Conservation (phyloP, 1,140 invertebrate species). For the Dendroctonus valens region DNA sequence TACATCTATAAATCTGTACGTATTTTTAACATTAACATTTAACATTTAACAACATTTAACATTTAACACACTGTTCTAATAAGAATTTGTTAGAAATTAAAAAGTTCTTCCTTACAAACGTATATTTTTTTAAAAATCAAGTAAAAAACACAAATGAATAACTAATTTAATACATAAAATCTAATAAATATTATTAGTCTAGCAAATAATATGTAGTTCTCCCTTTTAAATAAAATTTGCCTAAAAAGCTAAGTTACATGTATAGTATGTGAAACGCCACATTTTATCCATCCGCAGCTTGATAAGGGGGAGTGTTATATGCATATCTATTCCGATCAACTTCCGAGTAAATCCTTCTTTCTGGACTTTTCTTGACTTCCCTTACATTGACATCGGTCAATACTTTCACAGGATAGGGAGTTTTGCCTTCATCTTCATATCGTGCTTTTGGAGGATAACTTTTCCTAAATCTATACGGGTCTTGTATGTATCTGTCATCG, state of each 20-base stretch:
- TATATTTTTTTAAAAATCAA: too few species aligned
- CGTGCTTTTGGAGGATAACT: slow-evolving; percentile 34
- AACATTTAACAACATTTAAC: too few species aligned
- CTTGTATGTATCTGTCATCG: slow-evolving; percentile 36
- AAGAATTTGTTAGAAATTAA: too few species aligned
- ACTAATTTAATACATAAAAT: too few species aligned
- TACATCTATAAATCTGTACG: too few species aligned
- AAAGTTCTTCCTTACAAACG: too few species aligned
- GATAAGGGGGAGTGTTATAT: slow-evolving; percentile 29
- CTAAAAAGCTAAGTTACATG: background rate
- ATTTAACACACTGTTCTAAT: too few species aligned
- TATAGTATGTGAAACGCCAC: background rate
- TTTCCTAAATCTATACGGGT: slow-evolving; percentile 25
- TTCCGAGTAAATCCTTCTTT: slow-evolving; percentile 47
- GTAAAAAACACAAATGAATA: too few species aligned
- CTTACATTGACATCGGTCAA: slow-evolving; percentile 45
- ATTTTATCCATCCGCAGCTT: slow-evolving; percentile 15
- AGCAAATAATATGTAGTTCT: too few species aligned
- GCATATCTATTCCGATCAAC: slow-evolving; percentile 39
- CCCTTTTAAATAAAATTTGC: too few species aligned
- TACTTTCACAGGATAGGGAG: slow-evolving; percentile 44
- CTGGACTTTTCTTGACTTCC: slow-evolving; percentile 46
- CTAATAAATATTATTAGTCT: too few species aligned
- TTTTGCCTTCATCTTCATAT: slow-evolving; percentile 35
- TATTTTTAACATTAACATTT: too few species aligned